Base-by-base conservation (phyloP, 2,797 vertebrate genomes). In the Lepus oiostolus region DNA sequence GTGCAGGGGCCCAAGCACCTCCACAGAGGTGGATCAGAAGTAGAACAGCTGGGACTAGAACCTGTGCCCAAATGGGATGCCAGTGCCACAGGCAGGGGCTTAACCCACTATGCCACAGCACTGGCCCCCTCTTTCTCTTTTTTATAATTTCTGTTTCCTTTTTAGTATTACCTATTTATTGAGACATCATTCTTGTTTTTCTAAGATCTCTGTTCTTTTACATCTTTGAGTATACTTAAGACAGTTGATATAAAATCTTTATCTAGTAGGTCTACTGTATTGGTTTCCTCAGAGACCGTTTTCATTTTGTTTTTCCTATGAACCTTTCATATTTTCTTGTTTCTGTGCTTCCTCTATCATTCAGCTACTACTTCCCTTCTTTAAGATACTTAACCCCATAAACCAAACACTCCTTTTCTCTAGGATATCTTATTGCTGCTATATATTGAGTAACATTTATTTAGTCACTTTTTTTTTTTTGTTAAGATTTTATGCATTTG, bases 131-230 rank as follows among this genome's bases (percentile, higher is more conserved):
- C 42, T 47, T 50, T 71, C 75, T 70, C 80, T 42, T 62, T 62
- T 63, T 62, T 62, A 54, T 95, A 76, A 87, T 38, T 82, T 86
- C 52, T 90, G 0, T 54, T 6, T 75, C 35, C 67, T 75, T 62
- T 17, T 86, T 93, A 42, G 58, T 77, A 77, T 47, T 86, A 10
- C 22, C 7, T 95, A 32, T 42, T 88, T 88, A 16, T 38, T 90
- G 32, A 88, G 70, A 79, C 5, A 84, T 11, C 9, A 47, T 79
- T 83, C 65, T 75, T 62, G 21, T 82, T 79, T 79, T 2, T 26
- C 14, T 71, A 82, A 88, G 19, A 79, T 47, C 35, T 80, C 24
- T 60, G 47, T 70, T 35, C 32, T 58, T 93, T 67, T 77, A 60
- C n/a, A 79, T 62, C 38, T 50, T 85, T 63, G 65, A 77, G 47